phyloP scores from a whole-genome alignment of 2,113 vertebrate genomes.

The Nibea coibor region DNA sequence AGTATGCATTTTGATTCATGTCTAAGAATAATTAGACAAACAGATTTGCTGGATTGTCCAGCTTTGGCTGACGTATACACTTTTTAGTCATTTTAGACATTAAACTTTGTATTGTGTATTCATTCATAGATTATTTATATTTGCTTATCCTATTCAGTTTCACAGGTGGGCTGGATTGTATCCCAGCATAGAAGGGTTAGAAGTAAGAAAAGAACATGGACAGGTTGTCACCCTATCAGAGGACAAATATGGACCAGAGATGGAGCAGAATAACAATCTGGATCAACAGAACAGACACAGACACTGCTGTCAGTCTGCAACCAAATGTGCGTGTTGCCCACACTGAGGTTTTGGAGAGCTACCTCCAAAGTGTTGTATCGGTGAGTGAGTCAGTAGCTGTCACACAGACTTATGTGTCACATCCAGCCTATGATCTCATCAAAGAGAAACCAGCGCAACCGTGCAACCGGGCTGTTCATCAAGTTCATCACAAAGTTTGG shows the following conservation, averaged over 20 bases:
- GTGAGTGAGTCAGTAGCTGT: constrained; percentile 59
- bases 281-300: neutral
- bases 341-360: constrained; percentile 28
- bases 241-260: neutral
- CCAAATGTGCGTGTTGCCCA: neutral
- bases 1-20: neutral
- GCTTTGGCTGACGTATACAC: neutral
- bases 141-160: neutral
- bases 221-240: neutral
- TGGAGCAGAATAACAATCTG: neutral
- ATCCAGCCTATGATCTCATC: constrained; percentile 57
- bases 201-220: neutral
- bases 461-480: neutral
- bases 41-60: neutral
- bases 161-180: neutral
- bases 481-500: neutral
- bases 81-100: neutral
- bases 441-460: constrained; percentile 4
- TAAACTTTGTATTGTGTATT: neutral
- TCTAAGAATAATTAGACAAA: neutral
- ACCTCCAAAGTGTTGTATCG: constrained; percentile 58
- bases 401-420: constrained; percentile 61
- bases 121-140: neutral
- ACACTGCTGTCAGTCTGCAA: neutral
- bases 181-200: neutral